Evolutionary conservation across 2,888 invertebrate genomes (phyloP).

Genomic region (Tuta absoluta): DNA sequence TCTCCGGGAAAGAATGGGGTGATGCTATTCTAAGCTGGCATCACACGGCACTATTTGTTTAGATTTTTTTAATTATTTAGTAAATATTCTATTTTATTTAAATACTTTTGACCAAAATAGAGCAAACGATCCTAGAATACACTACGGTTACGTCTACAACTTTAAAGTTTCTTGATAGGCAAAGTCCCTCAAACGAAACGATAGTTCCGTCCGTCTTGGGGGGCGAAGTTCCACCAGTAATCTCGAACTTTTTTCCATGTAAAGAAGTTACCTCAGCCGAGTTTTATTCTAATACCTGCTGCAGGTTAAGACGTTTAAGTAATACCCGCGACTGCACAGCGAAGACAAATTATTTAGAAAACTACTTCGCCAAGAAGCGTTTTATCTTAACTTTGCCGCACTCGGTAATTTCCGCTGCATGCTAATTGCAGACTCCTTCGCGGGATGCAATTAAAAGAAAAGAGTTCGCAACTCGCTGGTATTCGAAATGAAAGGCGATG

Average conservation of each 20-base stretch:
- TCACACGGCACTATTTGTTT: no score
- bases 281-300: slow-evolving; percentile 13
- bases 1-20: no score
- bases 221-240: background rate
- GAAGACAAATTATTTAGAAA: slow-evolving; percentile 28
- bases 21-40: no score
- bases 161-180: background rate
- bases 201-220: background rate
- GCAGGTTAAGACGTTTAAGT: slow-evolving; percentile 16
- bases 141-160: background rate
- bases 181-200: background rate
- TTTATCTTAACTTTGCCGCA: slow-evolving; percentile 49
- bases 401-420: slow-evolving; percentile 54
- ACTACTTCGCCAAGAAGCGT: slow-evolving; percentile 34
- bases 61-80: no score
- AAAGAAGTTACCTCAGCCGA: slow-evolving; percentile 18
- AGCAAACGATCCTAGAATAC: background rate
- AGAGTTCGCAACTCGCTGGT: slow-evolving; percentile 60
- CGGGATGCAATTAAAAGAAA: slow-evolving; percentile 66
- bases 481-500: slow-evolving; percentile 35
- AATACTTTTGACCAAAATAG: no score
- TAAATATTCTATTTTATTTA: no score
- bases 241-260: slow-evolving; percentile 13
- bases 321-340: slow-evolving; percentile 12
- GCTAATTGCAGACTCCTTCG: slow-evolving; percentile 62